These are phyloP conservation scores for Ciconia maguari DNA, from an alignment of 2,113 vertebrate species.

Conservation along the genomic window DNA sequence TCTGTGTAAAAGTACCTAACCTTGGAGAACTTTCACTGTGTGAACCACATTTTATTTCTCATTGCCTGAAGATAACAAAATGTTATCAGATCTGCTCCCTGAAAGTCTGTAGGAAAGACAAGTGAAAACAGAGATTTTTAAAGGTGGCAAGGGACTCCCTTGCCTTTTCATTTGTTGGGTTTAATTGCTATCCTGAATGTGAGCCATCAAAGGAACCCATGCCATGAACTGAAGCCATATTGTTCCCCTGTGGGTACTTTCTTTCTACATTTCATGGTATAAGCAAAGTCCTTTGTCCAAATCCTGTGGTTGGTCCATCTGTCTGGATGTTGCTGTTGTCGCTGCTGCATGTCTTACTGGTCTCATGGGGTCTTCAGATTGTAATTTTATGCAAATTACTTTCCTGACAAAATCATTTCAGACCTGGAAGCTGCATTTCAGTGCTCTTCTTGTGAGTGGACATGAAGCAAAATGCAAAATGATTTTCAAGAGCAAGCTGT, in stretches of 20 bases:
- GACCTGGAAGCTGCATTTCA: background rate
- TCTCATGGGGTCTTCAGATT: background rate
- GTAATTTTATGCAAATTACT: constrained; percentile 5
- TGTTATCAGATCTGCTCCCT: background rate
- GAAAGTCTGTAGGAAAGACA: background rate
- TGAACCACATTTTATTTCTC: background rate
- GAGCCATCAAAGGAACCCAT: background rate
- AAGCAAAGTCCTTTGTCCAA: background rate
- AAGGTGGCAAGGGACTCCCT: background rate
- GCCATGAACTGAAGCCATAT: background rate
- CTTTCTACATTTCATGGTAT: background rate
- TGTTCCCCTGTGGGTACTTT: background rate
- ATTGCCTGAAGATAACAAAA: background rate
- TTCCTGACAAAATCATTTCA: background rate
- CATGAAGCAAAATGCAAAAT: background rate
- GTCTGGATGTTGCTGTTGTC: background rate
- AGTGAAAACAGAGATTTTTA: background rate
- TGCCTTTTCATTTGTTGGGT: background rate
- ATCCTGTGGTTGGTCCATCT: background rate
- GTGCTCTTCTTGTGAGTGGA: background rate
- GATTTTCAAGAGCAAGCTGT: background rate
- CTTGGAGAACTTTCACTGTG: background rate
- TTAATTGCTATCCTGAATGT: constrained; percentile 27
- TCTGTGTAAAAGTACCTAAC: background rate
- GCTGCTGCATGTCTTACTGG: background rate